Evolutionary conservation across 2,888 invertebrate species (phyloP), one percentile per base, ranked within the genome.

Genomic region (Eurois occulta): DNA sequence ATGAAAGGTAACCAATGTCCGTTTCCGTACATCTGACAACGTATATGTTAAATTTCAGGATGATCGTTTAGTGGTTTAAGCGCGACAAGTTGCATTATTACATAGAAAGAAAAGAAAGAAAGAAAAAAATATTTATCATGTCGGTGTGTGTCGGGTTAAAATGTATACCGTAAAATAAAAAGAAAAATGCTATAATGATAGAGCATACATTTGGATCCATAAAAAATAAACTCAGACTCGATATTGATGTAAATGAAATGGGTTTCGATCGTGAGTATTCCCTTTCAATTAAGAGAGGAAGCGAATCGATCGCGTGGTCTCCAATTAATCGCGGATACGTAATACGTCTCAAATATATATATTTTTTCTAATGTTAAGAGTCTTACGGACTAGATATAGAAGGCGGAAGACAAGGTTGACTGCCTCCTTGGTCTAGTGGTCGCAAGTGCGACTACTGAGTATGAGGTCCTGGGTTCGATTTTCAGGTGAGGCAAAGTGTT

Each of bases 231-330:
- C 16, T n/a, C 55, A 28, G 21, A 41, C 28, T 65, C 38, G 46
- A 75, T 46, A 35, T 71, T 71, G 43, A 81, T 71, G 43, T 48
- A 71, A 60, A 60, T 76, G 43, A 76, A 81, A 76, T 48, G 41
- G 24, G 62, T 73, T 69, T 64, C 35, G 58, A 64, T 65, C 58
- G 60, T 41, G 67, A 81, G 69, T 72, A 64, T 81, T 71, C 66
- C 55, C 43, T 85, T 83, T 76, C 72, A 81, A 85, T 83, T 81
- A 83, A 64, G 64, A 68, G 58, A 32, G 55, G 68, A 58, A 62
- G 60, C 32, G 62, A 80, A 64, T 60, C 58, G 58, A 68, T 76
- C 58, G 41, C 48, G 67, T 43, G 46, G 76, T 48, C 32, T 81
- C 72, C 28, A 81, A 85, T 52, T 73, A 76, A 85, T 85, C 24